Percentiles rank a stretch among this genome's conserved stretches.
Evolutionary conservation across 2,113 vertebrate species (phyloP).

Genomic region (Mirza zaza): DNA sequence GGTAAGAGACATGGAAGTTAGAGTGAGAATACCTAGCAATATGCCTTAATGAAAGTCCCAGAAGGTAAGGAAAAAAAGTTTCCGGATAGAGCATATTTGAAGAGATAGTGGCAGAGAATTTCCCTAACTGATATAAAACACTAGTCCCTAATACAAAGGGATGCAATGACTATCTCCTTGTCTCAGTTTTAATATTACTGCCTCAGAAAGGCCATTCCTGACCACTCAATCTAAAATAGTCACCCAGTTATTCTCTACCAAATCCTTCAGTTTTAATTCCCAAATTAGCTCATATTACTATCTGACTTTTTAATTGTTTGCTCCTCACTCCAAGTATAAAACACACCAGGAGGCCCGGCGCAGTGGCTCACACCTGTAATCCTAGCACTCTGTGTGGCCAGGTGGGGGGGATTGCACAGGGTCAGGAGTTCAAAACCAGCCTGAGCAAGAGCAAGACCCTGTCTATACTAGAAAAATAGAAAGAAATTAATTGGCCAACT

Average conservation of each 20-base stretch:
- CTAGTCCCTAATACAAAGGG: neutral
- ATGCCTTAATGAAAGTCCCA: neutral
- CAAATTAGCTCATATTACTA: neutral
- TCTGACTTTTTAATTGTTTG: neutral
- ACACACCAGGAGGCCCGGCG: neutral
- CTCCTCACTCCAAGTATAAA: neutral
- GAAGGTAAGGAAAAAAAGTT: neutral
- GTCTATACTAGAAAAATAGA: too few species aligned
- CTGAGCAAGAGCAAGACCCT: too few species aligned
- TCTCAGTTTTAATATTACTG: neutral
- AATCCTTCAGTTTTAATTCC: neutral
- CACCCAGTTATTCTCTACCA: neutral
- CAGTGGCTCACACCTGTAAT: too few species aligned
- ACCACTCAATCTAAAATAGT: neutral
- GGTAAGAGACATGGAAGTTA: neutral
- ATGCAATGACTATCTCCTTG: neutral
- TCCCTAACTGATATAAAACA: neutral
- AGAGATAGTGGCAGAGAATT: neutral
- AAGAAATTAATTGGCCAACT: too few species aligned
- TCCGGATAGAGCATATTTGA: neutral
- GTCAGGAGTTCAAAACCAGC: too few species aligned
- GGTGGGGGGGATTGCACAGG: too few species aligned
- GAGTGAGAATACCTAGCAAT: neutral
- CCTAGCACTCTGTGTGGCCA: too few species aligned
- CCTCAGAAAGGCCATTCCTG: neutral